Conservation (phyloP, 2,797 vertebrate genomes). For the Tapera naevia region DNA sequence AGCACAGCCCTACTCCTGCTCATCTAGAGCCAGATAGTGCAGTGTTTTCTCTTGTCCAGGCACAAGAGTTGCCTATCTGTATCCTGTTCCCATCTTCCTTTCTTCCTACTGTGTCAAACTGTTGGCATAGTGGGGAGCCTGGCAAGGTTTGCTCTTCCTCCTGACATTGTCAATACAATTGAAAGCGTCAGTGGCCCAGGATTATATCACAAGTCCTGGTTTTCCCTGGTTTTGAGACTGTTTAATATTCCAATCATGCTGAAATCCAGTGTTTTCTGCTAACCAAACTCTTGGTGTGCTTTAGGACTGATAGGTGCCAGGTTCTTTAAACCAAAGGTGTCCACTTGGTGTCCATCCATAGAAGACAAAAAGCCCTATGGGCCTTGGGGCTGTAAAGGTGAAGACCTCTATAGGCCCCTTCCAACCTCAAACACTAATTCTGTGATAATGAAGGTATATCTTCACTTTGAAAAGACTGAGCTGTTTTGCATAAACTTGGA, state of each 20-base stretch:
- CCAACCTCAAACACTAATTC: not conserved
- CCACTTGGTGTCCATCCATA: not conserved
- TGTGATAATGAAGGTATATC: not conserved
- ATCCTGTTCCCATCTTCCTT: not conserved
- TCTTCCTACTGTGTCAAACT: not conserved
- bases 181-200: not conserved
- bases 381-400: not conserved
- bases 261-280: not conserved
- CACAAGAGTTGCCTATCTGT: not conserved
- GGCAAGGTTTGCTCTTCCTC: not conserved
- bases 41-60: not conserved
- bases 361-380: not conserved
- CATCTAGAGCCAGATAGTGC: not conserved
- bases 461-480: not conserved
- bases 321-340: not conserved
- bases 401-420: not conserved
- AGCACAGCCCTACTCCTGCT: not conserved
- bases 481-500: not conserved
- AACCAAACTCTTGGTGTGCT: not conserved
- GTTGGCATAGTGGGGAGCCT: not conserved
- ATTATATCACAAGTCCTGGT: not conserved
- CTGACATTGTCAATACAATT: not conserved
- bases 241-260: not conserved
- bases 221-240: not conserved
- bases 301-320: rapidly evolving